Conservation (phyloP, 2,113 vertebrate species). For the Aspidoscelis tigris region DNA sequence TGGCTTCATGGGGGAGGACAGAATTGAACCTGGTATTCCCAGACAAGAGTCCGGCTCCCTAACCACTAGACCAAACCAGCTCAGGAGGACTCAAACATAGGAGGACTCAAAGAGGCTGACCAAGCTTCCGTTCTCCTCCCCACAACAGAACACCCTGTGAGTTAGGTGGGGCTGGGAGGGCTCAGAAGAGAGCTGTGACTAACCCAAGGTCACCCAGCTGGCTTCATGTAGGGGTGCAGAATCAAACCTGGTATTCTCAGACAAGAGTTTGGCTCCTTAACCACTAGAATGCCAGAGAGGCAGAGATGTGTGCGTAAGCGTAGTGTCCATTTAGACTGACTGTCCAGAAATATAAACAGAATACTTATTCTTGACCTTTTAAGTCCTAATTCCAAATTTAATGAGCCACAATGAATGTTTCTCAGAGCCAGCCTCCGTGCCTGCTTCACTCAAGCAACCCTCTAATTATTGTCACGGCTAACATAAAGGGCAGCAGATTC, state of each 20-base stretch:
- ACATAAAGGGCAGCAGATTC: slow-evolving; percentile 70
- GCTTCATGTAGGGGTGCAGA: no score
- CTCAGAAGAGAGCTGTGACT: slow-evolving; percentile 48
- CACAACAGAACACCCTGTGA: no score
- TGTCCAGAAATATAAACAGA: slow-evolving; percentile 72
- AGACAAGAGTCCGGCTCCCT: no score
- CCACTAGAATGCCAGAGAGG: slow-evolving; percentile 36
- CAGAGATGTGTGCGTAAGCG: slow-evolving; percentile 56
- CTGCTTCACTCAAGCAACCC: slow-evolving; percentile 71
- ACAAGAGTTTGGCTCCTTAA: no score
- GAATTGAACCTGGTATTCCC: no score
- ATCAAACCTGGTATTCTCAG: no score
- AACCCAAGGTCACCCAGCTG: no score
- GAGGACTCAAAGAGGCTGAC: no score
- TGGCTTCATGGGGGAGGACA: no score
- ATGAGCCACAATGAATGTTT: slow-evolving; percentile 74
- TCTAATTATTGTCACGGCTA: slow-evolving; percentile 72
- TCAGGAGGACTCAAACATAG: no score
- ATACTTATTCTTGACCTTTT: slow-evolving; percentile 79
- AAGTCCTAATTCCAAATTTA: slow-evolving; percentile 79
- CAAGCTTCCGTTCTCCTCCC: no score
- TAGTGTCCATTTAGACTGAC: slow-evolving; percentile 69
- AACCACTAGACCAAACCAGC: no score
- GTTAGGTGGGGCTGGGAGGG: background rate
- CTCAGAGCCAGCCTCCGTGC: slow-evolving; percentile 67